Evolutionary conservation across 1,140 invertebrate genomes (phyloP), one percentile per base, ranked within the genome.

Genomic region (Eriocheir sinensis): DNA sequence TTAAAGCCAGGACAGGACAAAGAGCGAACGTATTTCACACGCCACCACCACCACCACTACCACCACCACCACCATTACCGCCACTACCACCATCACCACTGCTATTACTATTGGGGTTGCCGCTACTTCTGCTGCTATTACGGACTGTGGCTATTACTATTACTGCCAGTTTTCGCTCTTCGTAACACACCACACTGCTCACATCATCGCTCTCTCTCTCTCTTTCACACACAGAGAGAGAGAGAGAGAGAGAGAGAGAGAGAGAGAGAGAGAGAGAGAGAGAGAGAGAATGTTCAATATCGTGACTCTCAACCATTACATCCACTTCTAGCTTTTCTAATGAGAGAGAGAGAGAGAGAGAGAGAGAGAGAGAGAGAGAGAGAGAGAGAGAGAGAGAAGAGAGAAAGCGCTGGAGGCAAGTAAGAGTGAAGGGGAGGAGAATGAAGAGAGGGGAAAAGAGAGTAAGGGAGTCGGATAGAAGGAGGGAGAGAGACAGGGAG

Each of bases 1-100:
- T 92, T 92, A 92, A 38, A 81, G 41, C 60, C 30, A 79, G 90
- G 15, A 27, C 41, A 40, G 40, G 41, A 80, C 60, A 92, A 92
- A 83, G 90, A n/a, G 30, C 17, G 36, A 15, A 30, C 1, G 30
- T 79, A 92, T n/a, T 40, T 92, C 72, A 92, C 90, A 41, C 89
- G 53, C 83, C 83, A 79, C 89, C 41, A 30, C 88, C 44, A 48
- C 88, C 44, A 89, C 17, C 88, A 89, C 27, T 17, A 53, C 40
- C 36, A 89, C 41, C 34, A 30, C 38, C n/a, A 32, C 89, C 38
- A 8, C 89, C 44, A 90, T 34, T 72, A 1, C 21, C 21, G n/a
- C 60, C 21, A 72, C 21, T n/a, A 12, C 12, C n/a, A n/a, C 60
- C n/a, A n/a, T 21, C 6, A 72, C 60, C 21, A 72, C 60, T 72